Evolutionary conservation across 2,888 invertebrate genomes (phyloP).

Genomic region (Patella pellucida): DNA sequence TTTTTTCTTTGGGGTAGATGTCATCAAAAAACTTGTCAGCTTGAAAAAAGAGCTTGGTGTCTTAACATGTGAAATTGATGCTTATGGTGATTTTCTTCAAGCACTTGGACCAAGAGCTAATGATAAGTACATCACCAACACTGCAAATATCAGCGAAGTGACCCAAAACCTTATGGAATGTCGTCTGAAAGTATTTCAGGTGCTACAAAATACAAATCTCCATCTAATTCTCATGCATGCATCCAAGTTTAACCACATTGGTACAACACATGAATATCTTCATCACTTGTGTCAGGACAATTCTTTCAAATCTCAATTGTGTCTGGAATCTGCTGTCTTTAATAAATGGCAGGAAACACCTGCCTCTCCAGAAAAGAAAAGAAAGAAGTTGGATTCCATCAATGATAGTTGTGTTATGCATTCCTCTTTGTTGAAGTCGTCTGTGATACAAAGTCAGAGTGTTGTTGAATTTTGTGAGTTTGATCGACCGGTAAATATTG

Average conservation of each 20-base stretch:
- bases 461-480: slow-evolving; percentile 71
- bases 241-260: slow-evolving; percentile 72
- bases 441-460: slow-evolving; percentile 43
- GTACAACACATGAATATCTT: slow-evolving; percentile 70
- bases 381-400: slow-evolving; percentile 24
- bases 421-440: slow-evolving; percentile 49
- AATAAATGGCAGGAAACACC: slow-evolving; percentile 45
- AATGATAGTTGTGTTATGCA: slow-evolving; percentile 65
- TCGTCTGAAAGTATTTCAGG: slow-evolving; percentile 59
- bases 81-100: slow-evolving; percentile 73
- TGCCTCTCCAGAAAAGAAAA: neutral
- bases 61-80: slow-evolving; percentile 71
- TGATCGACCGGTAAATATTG: slow-evolving; percentile 56
- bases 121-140: slow-evolving; percentile 60
- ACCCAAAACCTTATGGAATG: slow-evolving; percentile 55
- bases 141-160: slow-evolving; percentile 58
- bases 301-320: slow-evolving; percentile 51
- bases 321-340: slow-evolving; percentile 56
- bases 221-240: slow-evolving; percentile 66
- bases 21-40: slow-evolving; percentile 63
- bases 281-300: slow-evolving; percentile 61
- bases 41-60: slow-evolving; percentile 62
- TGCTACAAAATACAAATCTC: slow-evolving; percentile 60
- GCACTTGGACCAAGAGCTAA: slow-evolving; percentile 67
- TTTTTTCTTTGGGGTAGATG: slow-evolving; percentile 70